A percentile compares a stretch with the other conserved stretches of the same genome.
phyloP scores from a whole-genome alignment of 1,140 invertebrate species.

The Chironomus tepperi region DNA sequence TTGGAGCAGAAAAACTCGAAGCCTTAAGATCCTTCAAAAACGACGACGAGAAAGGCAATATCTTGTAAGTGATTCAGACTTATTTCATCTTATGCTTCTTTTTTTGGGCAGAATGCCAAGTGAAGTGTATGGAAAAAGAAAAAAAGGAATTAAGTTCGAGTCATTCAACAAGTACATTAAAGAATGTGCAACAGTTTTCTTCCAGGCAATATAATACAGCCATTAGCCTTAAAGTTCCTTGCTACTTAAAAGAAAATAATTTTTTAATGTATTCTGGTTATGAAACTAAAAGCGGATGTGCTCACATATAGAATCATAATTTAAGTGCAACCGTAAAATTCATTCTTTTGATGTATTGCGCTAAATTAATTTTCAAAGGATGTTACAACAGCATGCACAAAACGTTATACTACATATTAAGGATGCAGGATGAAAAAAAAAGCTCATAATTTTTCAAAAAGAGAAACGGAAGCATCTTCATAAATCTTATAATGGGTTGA shows the following conservation, averaged over 20 bases:
- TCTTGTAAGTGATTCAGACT: too few species aligned
- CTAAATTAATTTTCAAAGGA: neutral
- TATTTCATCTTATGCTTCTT: neutral
- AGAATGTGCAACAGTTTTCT: neutral
- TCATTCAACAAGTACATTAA: slow-evolving; percentile 9
- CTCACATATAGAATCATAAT: too few species aligned
- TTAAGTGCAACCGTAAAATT: neutral
- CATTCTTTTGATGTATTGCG: neutral
- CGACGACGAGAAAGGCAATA: too few species aligned
- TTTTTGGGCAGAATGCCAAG: slow-evolving; percentile 5
- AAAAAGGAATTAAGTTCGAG: neutral
- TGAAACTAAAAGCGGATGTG: too few species aligned
- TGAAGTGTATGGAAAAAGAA: neutral
- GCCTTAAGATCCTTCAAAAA: too few species aligned
- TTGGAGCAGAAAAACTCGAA: too few species aligned
- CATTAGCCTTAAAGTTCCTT: too few species aligned
- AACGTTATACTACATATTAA: neutral
- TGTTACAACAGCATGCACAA: neutral
- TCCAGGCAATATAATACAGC: too few species aligned
- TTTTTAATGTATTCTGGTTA: too few species aligned
- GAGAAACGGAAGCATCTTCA: neutral
- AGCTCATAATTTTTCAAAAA: neutral
- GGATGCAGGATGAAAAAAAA: neutral
- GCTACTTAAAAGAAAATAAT: too few species aligned
- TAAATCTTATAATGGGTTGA: neutral